Evolutionary conservation across 2,888 invertebrate species (phyloP).

Genomic region (Hirtodrosophila trivittata): DNA sequence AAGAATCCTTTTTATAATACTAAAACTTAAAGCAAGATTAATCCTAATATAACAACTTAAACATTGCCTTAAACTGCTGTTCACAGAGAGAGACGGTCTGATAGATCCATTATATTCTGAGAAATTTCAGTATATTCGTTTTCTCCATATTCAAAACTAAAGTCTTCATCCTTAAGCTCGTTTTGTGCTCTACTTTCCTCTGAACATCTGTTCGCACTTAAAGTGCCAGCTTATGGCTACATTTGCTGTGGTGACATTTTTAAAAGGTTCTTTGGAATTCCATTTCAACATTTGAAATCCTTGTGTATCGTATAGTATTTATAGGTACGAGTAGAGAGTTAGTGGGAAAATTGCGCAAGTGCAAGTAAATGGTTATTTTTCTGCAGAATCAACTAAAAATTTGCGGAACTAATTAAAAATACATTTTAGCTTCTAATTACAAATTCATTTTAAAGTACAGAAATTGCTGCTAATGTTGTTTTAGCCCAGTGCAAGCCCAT

Average conservation of each 20-base stretch:
- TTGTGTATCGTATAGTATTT: no score
- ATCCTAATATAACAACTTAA: no score
- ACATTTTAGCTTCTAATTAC: conserved; percentile 73
- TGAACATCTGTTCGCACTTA: neutral
- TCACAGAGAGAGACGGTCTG: no score
- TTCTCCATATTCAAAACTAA: no score
- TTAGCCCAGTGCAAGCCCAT: conserved; percentile 35
- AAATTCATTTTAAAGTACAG: conserved; percentile 69
- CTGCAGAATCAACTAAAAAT: conserved; percentile 46
- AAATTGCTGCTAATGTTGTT: conserved; percentile 61
- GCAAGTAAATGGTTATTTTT: conserved; percentile 5
- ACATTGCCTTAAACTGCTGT: no score
- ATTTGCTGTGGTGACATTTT: neutral
- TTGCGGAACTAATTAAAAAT: conserved; percentile 72
- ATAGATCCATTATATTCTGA: no score
- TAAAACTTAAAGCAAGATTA: no score
- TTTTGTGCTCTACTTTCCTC: conserved; percentile 2
- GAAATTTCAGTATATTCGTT: no score
- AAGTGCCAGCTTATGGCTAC: neutral
- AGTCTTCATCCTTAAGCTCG: neutral
- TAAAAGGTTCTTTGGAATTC: no score
- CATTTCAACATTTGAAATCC: no score
- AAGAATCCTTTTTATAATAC: no score
- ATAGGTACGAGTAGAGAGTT: neutral
- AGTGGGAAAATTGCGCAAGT: conserved; percentile 13